A percentile compares a stretch with the other conserved stretches of the same genome.
Evolutionary conservation across 2,113 vertebrate genomes (phyloP).

Genomic region (Corythoichthys haematopterus): DNA sequence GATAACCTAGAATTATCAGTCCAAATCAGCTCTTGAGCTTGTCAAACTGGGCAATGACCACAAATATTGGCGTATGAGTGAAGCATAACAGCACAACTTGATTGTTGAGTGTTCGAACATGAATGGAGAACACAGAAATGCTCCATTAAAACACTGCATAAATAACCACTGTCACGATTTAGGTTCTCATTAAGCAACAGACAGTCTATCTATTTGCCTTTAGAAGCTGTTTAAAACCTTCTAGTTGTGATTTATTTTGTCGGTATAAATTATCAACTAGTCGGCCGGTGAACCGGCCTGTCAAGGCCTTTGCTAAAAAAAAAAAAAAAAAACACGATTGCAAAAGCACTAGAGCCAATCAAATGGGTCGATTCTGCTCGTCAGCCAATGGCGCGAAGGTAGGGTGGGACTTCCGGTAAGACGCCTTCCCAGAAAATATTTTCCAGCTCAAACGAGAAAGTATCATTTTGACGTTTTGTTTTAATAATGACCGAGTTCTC

Average conservation of each 20-base stretch:
- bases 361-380: slow-evolving; percentile 10
- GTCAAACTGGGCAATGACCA: too few relatives aligned
- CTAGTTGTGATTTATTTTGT: background rate
- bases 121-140: background rate
- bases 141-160: background rate
- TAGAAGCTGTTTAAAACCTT: background rate
- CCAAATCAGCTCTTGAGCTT: background rate
- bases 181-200: background rate
- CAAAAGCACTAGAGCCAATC: slow-evolving; percentile 41
- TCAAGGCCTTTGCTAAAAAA: slow-evolving; percentile 63
- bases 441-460: slow-evolving; percentile 64
- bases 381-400: slow-evolving; percentile 44
- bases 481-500: background rate
- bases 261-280: slow-evolving; percentile 11
- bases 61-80: too few relatives aligned
- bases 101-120: background rate
- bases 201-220: background rate
- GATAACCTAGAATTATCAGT: background rate
- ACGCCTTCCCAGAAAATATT: slow-evolving; percentile 60
- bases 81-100: too few relatives aligned
- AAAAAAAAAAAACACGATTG: slow-evolving; percentile 39
- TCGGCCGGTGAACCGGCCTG: slow-evolving; percentile 50
- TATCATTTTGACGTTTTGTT: slow-evolving; percentile 43
- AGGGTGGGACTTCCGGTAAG: slow-evolving; percentile 62
- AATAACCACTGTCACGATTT: background rate